Percentiles rank a stretch among this genome's conserved stretches.
These are phyloP conservation scores for Isaurus tuberculatus DNA, from an alignment of 92 coral and sea anemone species.

Conservation along the genomic window DNA sequence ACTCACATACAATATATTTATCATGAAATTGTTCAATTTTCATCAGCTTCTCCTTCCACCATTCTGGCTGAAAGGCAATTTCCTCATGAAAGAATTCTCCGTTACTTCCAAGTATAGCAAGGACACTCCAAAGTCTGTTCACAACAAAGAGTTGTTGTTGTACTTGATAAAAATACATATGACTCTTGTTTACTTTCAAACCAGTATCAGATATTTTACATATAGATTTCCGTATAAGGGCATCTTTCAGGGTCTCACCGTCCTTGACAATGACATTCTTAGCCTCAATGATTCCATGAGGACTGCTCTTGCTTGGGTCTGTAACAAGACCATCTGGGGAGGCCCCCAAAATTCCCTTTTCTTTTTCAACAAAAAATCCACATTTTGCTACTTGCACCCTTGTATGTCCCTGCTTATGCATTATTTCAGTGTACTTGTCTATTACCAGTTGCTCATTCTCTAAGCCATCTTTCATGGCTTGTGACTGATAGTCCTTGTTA, in stretches of 20 bases:
- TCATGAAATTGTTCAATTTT: constrained; percentile 63
- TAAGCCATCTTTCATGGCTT: constrained; percentile 69
- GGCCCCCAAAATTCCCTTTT: constrained; percentile 64
- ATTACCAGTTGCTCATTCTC: constrained; percentile 54
- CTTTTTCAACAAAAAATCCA: constrained; percentile 57
- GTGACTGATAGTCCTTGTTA: constrained; percentile 44
- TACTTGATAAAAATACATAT: constrained; percentile 64
- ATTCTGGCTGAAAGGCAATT: constrained; percentile 52
- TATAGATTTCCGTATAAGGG: constrained; percentile 53
- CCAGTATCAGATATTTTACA: constrained; percentile 35
- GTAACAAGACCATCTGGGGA: constrained; percentile 72
- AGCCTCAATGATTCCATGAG: constrained; percentile 64
- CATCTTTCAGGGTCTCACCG: constrained; percentile 44
- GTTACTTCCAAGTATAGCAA: constrained; percentile 65
- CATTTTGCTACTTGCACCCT: constrained; percentile 60
- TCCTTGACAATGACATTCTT: constrained; percentile 65
- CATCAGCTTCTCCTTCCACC: constrained; percentile 67
- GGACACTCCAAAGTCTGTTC: constrained; percentile 68
- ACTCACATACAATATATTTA: constrained; percentile 59
- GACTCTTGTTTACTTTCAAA: constrained; percentile 48
- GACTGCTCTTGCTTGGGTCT: constrained; percentile 58
- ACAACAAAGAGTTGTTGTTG: constrained; percentile 67
- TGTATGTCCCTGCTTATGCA: constrained; percentile 59
- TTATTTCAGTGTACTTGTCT: constrained; percentile 50
- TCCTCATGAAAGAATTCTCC: constrained; percentile 55